A percentile compares a stretch with the other conserved stretches of the same genome.
These are phyloP conservation scores for Anguilla marmorata DNA, from an alignment of 2,797 vertebrate species.

Conservation along the genomic window DNA sequence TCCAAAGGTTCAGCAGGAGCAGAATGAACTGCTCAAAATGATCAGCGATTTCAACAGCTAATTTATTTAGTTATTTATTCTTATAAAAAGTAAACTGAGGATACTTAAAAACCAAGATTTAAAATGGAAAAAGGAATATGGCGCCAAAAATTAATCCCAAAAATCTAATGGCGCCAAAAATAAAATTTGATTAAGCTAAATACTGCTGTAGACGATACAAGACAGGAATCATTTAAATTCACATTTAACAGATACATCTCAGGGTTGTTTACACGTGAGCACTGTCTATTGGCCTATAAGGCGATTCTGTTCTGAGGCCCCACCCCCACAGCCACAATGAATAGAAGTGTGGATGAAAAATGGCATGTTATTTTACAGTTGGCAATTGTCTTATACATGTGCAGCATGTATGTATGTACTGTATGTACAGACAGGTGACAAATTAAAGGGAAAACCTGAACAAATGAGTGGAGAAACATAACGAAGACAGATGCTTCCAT, in stretches of 20 bases:
- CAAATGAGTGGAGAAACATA: too few species aligned
- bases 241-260: constrained; percentile 47
- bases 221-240: not conserved
- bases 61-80: not conserved
- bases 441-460: too few species aligned
- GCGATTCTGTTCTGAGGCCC: constrained; percentile 39
- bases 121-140: not conserved
- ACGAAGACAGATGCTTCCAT: too few species aligned
- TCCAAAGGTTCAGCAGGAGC: not conserved
- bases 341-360: constrained; percentile 2
- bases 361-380: not conserved
- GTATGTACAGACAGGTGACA: too few species aligned
- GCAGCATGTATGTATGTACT: not conserved
- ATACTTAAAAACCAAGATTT: not conserved
- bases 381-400: not conserved
- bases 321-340: constrained; percentile 44
- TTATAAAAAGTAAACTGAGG: not conserved
- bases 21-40: not conserved
- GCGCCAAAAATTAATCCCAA: too few species aligned
- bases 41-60: not conserved
- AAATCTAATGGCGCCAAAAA: not conserved
- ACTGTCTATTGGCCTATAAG: constrained; percentile 55
- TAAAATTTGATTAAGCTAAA: not conserved
- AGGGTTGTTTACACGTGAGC: constrained; percentile 59
- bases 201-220: too few species aligned